Evolutionary conservation across 2,113 vertebrate genomes (phyloP).

Genomic region (Arvicanthis niloticus): DNA sequence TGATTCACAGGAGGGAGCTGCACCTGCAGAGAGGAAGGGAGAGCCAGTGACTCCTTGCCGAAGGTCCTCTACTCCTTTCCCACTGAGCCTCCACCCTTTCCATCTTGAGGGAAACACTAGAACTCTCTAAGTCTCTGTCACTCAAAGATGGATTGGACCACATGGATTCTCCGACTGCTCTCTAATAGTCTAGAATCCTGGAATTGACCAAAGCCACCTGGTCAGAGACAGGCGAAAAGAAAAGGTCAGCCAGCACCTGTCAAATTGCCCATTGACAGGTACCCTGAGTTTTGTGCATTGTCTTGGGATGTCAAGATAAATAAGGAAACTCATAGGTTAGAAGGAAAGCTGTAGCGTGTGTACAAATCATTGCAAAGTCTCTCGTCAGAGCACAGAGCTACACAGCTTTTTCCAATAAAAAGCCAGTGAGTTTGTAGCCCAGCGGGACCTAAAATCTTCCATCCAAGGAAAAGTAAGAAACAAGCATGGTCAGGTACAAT

Average conservation of each 20-base stretch:
- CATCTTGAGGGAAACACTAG: neutral
- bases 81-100: neutral
- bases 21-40: conserved; percentile 36
- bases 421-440: neutral
- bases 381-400: neutral
- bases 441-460: neutral
- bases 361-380: neutral
- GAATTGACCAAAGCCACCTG: neutral
- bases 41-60: neutral
- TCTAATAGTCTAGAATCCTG: conserved; percentile 7
- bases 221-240: neutral
- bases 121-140: neutral
- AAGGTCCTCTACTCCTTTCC: neutral
- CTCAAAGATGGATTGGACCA: conserved; percentile 20
- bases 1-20: neutral
- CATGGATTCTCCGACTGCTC: neutral
- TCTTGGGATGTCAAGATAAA: neutral
- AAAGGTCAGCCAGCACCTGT: neutral
- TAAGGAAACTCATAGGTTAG: neutral
- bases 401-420: neutral
- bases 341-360: neutral
- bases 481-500: too few relatives aligned
- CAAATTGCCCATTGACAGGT: neutral
- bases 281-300: neutral
- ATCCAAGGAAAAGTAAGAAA: neutral